A percentile compares a stretch with the other conserved stretches of the same genome.
These are phyloP conservation scores for Argentina silus DNA, from an alignment of 2,797 vertebrate species.

Conservation along the genomic window DNA sequence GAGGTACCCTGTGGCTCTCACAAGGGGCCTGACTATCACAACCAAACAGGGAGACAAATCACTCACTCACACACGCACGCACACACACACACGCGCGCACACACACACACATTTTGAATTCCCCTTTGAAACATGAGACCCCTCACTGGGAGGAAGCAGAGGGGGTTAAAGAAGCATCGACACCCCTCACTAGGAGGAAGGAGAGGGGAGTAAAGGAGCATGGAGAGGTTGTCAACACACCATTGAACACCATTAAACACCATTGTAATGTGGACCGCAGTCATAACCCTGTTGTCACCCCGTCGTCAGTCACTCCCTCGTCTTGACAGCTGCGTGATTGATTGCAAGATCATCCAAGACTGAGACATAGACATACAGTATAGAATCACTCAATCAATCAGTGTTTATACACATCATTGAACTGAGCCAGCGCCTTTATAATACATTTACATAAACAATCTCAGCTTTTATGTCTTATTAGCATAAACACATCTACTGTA, in stretches of 20 bases:
- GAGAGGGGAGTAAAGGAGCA: not conserved
- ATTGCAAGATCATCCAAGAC: too few species aligned
- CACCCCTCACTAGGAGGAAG: not conserved
- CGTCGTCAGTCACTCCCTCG: too few species aligned
- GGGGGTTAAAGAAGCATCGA: not conserved
- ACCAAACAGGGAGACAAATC: not conserved
- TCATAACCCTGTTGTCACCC: too few species aligned
- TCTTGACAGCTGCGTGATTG: too few species aligned
- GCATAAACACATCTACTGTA: conserved; percentile 57
- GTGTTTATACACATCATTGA: not conserved
- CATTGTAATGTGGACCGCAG: too few species aligned
- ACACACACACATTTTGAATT: not conserved
- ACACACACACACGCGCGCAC: not conserved
- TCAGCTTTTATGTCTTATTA: conserved; percentile 61
- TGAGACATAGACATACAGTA: too few species aligned
- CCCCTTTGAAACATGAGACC: too few species aligned
- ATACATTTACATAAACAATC: conserved; percentile 67
- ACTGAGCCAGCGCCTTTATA: conserved; percentile 31
- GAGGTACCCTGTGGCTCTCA: too few species aligned
- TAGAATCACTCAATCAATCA: not conserved
- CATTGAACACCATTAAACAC: too few species aligned
- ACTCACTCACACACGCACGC: not conserved
- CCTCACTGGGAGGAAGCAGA: not conserved
- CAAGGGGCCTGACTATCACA: too few species aligned
- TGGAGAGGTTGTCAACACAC: not conserved